Evolutionary conservation across 2,113 vertebrate species (phyloP).

Genomic region (Alethe castanea): DNA sequence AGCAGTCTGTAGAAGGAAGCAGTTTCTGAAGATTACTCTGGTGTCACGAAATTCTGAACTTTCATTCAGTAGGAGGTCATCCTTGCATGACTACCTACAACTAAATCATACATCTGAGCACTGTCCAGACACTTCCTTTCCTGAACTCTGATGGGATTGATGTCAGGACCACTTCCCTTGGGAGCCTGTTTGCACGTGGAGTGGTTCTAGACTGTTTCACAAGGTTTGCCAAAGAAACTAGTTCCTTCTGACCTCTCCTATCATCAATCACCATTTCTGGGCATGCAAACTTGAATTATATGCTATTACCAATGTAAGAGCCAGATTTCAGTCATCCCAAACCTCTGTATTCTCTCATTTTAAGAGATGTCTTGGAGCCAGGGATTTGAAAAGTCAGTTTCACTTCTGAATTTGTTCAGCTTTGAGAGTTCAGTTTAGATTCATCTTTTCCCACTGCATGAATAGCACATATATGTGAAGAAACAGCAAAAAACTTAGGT

Average conservation of each 20-base stretch:
- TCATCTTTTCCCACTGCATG: background rate
- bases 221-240: background rate
- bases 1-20: background rate
- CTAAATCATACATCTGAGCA: background rate
- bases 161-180: fast-evolving
- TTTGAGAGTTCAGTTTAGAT: background rate
- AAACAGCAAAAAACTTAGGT: background rate
- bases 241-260: background rate
- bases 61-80: background rate
- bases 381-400: background rate
- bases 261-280: background rate
- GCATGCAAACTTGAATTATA: background rate
- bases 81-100: background rate
- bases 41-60: background rate
- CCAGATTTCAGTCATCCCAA: background rate
- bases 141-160: background rate
- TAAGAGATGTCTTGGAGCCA: background rate
- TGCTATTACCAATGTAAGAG: background rate
- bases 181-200: background rate
- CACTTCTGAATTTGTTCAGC: background rate
- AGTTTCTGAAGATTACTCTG: background rate
- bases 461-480: background rate
- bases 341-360: background rate
- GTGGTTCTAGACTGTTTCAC: background rate
- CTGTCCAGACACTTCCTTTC: background rate